Base-by-base conservation (phyloP, 53 echinoderm and acorn worm genomes). In the Actinopyga echinites region DNA sequence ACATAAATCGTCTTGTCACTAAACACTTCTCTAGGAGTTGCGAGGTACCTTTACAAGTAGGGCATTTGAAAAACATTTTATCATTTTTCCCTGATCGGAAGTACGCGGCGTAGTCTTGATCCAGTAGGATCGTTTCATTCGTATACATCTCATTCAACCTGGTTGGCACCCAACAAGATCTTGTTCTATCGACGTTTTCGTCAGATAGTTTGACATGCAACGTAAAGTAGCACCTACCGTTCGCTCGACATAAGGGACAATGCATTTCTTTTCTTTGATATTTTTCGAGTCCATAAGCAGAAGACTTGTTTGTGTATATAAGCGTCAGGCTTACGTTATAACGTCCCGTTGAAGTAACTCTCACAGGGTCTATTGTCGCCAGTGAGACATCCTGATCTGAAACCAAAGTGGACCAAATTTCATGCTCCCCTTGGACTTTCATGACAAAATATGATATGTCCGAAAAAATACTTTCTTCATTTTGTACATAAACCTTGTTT, bases 281-380 rank as follows among this genome's bases (percentile, higher is more conserved):
- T 17, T 28, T 55, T 23, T 77, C 77, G 19, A 77, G 31, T 8
- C 77, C 77, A 33, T 77, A 77, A 4, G 77, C 77, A n/a, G 77
- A 56, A 31, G 77, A 77, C 29, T 55, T 56, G 25, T 25, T 77
- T 26, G 3, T 31, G 24, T 77, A 32, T 13, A 77, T 77, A 12
- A 77, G 56, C 15, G 44, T 77, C 12, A 77, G 6, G 5, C 53
- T 55, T 4, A 77, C 34, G 8, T 77, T 77, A 43, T 77, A 77
- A 0, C 4, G 19, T 29, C 56, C 77, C 3, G 28, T 2, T 6
- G 54, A 28, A 8, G 3, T 56, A 13, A 55, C 77, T 19, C 19
- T 9, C 5, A 77, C 0, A 2, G 55, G 45, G 29, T 56, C 56
- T 56, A 77, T 6, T 22, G 3, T 30, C 1, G 8, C 30, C 19